Base-by-base conservation (phyloP, 2,113 vertebrate genomes). In the Chionomys nivalis region DNA sequence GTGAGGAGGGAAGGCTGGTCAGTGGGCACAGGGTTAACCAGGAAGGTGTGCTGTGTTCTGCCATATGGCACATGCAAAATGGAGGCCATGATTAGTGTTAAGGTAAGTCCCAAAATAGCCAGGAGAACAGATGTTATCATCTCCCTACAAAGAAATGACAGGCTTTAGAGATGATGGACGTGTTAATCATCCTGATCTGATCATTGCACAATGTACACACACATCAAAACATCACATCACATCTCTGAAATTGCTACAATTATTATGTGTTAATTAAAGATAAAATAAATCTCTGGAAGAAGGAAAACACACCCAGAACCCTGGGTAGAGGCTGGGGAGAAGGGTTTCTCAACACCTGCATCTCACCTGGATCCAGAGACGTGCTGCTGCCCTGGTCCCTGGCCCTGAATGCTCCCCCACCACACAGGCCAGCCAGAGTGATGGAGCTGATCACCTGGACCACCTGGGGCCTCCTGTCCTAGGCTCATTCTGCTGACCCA, bases 221-320 rank as follows among this genome's bases (percentile, higher is more conserved):
- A 65, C n/a, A 78, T 66, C 91, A 87, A 93, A 87, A 79, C 91
- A 58, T 17, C 92, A 93, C n/a, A 55, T 28, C 31, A 3, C 17
- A 17, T 52, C 72, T 36, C 63, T 52, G 55, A 70, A 55, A 70
- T 79, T 26, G 49, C 66, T 70, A 42, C n/a, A 68, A 36, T 93
- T 61, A 58, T 33, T 26, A 42, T 58, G 92, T 79, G 85, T 58
- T 66, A 58, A 58, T 79, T 70, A 79, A 79, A 87, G 70, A 83
- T 52, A 49, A 87, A 66, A 39, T 58, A 66, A 76, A 77, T 28
- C 26, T 76, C 42, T 42, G 33, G 42, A 52, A 70, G 66, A 44
- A 88, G 73, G 65, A 63, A 49, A 70, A 39, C 42, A 55, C 19
- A 65, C 11, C 28, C 63, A 66, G 19, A 39, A 72, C 42, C 11